Base-by-base conservation (phyloP, 2,797 vertebrate species). In the Taenioides sp. region DNA sequence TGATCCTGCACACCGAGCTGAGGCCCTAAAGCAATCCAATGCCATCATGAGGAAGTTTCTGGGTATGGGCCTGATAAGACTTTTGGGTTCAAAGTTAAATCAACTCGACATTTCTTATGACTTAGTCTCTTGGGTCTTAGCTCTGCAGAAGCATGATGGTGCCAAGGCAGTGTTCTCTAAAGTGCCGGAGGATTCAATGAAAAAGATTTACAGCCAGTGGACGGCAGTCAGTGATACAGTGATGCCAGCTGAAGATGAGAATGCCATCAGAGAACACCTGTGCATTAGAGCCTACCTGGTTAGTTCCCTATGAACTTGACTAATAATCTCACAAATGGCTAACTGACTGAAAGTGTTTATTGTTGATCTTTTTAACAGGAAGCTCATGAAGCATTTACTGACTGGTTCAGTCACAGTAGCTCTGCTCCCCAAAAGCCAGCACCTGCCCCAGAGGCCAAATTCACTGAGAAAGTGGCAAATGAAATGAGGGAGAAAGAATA, bases 1-100 rank as follows among this genome's bases (percentile, higher is more conserved):
- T 77, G 96, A 99, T 88, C 94, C 96, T 20, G 92, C 95, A 52
- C 97, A 99, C 84, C 94, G 97, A 61, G 95, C 97, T 0, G 98
- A 99, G 89, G 94, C 97, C 47, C 92, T 99, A 1, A 98, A 97
- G 78, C 98, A 99, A 89, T 98, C 97, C 92, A 99, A 99, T 74
- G 96, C 96, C 55, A 99, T 99, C 89, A 99, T 99, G 95, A 96
- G 98, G 88, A 98, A 95, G 84, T 98, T 99, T 77, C 90, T 99
- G 81, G 97, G 98, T 91, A 86, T 1, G 50, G 2, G 27, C 59
- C n/a, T 57, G 5, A 27, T 12, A 5, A 25, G 10, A 1, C 59
- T 5, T 1, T 49, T n/a, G 59, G 1, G 17, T 18, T 31, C 5
- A 37, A 37, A 14, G 11, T 27, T 75, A 71, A 22, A 23, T 58